Conservation (phyloP, 2,888 invertebrate genomes). For the Nemapogon koenigi region DNA sequence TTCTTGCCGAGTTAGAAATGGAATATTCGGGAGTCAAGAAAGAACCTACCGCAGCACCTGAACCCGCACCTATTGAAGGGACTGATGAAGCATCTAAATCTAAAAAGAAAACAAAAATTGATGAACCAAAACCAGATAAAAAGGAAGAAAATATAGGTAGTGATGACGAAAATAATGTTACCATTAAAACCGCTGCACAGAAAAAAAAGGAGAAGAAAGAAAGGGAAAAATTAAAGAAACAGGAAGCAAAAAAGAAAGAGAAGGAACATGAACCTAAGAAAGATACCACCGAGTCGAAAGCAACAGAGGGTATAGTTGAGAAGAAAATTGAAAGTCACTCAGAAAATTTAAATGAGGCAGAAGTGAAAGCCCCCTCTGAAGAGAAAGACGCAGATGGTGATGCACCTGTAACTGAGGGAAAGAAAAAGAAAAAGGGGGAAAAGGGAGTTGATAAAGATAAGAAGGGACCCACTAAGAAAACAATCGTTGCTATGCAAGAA, state of each 20-base stretch:
- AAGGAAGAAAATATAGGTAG: conserved; percentile 47
- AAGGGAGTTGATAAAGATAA: conserved; percentile 66
- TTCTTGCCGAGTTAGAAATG: conserved; percentile 81
- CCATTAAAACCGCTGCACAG: conserved; percentile 82
- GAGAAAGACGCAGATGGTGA: conserved; percentile 13
- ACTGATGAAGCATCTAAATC: conserved; percentile 42
- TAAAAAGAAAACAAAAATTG: conserved; percentile 46
- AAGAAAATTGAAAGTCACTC: conserved; percentile 26
- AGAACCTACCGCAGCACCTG: conserved; percentile 41
- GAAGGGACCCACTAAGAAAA: conserved; percentile 81
- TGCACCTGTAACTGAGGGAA: conserved; percentile 29
- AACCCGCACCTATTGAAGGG: conserved; percentile 29
- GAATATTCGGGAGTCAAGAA: conserved; percentile 75
- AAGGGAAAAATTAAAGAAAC: conserved; percentile 77
- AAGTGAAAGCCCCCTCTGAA: conserved; percentile 21
- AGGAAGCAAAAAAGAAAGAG: conserved; percentile 69
- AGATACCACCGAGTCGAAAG: conserved; percentile 26
- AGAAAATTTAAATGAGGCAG: conserved; percentile 23
- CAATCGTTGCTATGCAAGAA: conserved; percentile 92
- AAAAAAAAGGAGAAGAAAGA: conserved; percentile 92
- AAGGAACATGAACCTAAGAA: conserved; percentile 39
- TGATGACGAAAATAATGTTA: conserved; percentile 64
- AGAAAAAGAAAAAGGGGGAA: conserved; percentile 45
- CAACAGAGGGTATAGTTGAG: conserved; percentile 22
- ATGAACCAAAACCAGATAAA: conserved; percentile 33